Percentiles rank a stretch among this genome's conserved stretches.
Conservation (phyloP, 1,140 invertebrate genomes). For the Drosophila yakuba region DNA sequence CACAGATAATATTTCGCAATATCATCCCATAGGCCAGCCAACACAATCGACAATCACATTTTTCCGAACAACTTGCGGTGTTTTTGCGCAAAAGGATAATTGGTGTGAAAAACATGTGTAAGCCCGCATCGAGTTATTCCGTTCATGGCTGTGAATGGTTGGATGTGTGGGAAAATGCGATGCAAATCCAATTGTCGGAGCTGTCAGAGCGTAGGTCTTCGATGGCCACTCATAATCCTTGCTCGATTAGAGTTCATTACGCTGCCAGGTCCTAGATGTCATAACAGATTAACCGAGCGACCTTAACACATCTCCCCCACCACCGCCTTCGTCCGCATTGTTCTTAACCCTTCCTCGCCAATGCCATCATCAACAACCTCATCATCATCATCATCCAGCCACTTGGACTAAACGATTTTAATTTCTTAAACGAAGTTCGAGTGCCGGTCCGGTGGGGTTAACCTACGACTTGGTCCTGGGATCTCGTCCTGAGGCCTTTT, state of each 20-base stretch:
- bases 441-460: conserved; percentile 54
- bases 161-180: conserved; percentile 63
- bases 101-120: conserved; percentile 66
- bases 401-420: conserved; percentile 80
- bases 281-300: conserved; percentile 76
- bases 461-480: conserved; percentile 41
- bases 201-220: conserved; percentile 79
- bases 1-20: conserved; percentile 46
- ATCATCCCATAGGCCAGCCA: conserved; percentile 24
- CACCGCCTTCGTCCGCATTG: conserved; percentile 12
- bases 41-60: conserved; percentile 59
- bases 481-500: conserved; percentile 57
- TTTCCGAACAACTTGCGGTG: conserved; percentile 31
- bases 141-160: conserved; percentile 32
- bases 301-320: conserved; percentile 28
- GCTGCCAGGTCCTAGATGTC: conserved; percentile 70
- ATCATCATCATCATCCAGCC: conserved; percentile 21
- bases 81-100: conserved; percentile 54
- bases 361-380: neutral
- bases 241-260: conserved; percentile 80
- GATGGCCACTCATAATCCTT: conserved; percentile 77
- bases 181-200: conserved; percentile 67
- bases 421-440: conserved; percentile 65
- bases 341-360: conserved; percentile 17
- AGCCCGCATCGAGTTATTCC: conserved; percentile 55